phyloP scores from a whole-genome alignment of 2,113 vertebrate genomes.

The Diphyllodes magnificus region DNA sequence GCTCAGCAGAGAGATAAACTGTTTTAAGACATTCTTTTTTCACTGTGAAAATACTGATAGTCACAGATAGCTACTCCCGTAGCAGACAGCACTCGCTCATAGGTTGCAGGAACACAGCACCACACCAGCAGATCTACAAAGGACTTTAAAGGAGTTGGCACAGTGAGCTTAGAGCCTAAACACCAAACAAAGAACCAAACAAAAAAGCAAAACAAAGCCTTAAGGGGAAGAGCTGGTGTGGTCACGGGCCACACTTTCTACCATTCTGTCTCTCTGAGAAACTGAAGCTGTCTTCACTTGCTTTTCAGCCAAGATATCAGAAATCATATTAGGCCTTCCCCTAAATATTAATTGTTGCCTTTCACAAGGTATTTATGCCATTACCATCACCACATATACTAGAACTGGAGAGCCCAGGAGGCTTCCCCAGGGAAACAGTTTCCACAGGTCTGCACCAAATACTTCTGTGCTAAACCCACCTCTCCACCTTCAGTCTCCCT shows the following conservation, averaged over 20 bases:
- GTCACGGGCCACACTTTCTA: background rate
- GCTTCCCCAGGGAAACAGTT: background rate
- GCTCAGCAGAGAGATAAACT: background rate
- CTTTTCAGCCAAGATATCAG: background rate
- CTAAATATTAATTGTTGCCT: background rate
- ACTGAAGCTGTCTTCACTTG: background rate
- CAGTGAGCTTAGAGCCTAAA: background rate
- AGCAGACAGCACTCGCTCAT: rapidly evolving
- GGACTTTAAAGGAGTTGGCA: background rate
- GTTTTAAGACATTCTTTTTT: background rate
- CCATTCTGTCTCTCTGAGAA: rapidly evolving
- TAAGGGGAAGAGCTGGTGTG: background rate
- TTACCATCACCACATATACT: background rate
- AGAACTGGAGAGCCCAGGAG: background rate
- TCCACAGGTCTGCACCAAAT: background rate
- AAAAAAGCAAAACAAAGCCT: background rate
- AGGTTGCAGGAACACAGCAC: background rate
- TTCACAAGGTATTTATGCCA: background rate
- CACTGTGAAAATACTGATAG: background rate
- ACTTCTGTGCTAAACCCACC: background rate
- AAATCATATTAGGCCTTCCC: background rate
- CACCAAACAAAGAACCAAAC: background rate
- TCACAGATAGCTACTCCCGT: background rate
- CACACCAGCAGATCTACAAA: background rate
- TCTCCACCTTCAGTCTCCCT: background rate